Percentiles rank a stretch among this genome's conserved stretches.
These are phyloP conservation scores for Druceiella hillmani DNA, from an alignment of 2,888 invertebrate genomes.

Conservation along the genomic window DNA sequence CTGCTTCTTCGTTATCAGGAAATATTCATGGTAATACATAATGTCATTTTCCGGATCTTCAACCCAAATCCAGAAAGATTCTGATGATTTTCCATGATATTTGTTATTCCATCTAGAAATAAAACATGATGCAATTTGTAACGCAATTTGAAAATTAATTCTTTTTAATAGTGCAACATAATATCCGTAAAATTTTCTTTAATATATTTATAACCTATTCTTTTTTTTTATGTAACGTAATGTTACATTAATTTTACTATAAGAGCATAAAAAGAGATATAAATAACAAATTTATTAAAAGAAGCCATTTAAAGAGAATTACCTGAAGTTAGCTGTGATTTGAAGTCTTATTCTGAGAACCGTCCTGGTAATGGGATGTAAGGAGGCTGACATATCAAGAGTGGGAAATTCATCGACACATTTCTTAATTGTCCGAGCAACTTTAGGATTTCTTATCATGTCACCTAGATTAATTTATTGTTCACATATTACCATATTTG, in stretches of 20 bases:
- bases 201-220: no score
- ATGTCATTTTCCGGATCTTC: conserved; percentile 92
- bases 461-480: no score
- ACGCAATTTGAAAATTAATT: neutral
- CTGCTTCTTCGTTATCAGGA: conserved; percentile 76
- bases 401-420: conserved; percentile 83
- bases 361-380: conserved; percentile 95
- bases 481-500: neutral
- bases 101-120: conserved; percentile 76
- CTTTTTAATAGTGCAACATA: neutral
- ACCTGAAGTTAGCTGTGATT: conserved; percentile 65
- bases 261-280: no score
- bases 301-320: no score
- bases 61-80: conserved; percentile 97
- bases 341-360: conserved; percentile 78
- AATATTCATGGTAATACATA: conserved; percentile 95
- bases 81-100: conserved; percentile 81
- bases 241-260: no score
- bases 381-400: conserved; percentile 72
- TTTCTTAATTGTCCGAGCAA: conserved; percentile 71
- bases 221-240: no score
- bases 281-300: no score
- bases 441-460: conserved; percentile 69
- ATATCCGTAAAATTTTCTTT: conserved; percentile 10
- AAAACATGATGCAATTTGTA: no score